Evolutionary conservation across 2,888 invertebrate genomes (phyloP), one percentile per base, ranked within the genome.

Genomic region (Quadroppia sp.): DNA sequence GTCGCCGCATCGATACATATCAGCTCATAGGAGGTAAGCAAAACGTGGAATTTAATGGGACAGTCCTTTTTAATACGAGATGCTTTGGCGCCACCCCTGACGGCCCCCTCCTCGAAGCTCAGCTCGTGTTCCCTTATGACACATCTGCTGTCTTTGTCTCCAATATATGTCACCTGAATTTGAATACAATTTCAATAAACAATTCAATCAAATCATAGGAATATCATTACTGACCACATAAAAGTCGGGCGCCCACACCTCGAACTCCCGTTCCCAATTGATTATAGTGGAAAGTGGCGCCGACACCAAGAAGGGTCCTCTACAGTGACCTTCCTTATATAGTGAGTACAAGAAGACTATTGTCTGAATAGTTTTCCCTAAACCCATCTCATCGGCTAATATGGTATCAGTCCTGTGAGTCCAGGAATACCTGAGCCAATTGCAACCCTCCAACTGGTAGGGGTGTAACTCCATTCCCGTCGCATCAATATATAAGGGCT

Each of bases 181-280:
- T n/a, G n/a, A n/a, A n/a, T n/a, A n/a, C n/a, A n/a, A n/a, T n/a
- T n/a, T n/a, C n/a, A n/a, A n/a, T n/a, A n/a, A n/a, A n/a, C n/a
- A n/a, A n/a, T n/a, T n/a, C n/a, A n/a, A n/a, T n/a, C n/a, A n/a
- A n/a, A n/a, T n/a, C n/a, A n/a, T n/a, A n/a, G n/a, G n/a, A n/a
- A n/a, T n/a, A n/a, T n/a, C n/a, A n/a, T n/a, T n/a, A 0, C 92
- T 92, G 73, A 92, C 91, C 28, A 90, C 89, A 81, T 99, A 99
- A 80, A 99, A 91, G 81, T 99, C 98, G 0, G 99, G 99, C 0
- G 98, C 98, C 99, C 99, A 99, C 30, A 94, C 87, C 83, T 99
- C 99, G 82, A 99, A 99, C 83, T 99, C 99, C 84, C 99, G 87
- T 83, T 99, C 99, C 99, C 99, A 99, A 84, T 99, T 99, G 80